Base-by-base conservation (phyloP, 2,888 invertebrate genomes). In the Chydorus sphaericus region DNA sequence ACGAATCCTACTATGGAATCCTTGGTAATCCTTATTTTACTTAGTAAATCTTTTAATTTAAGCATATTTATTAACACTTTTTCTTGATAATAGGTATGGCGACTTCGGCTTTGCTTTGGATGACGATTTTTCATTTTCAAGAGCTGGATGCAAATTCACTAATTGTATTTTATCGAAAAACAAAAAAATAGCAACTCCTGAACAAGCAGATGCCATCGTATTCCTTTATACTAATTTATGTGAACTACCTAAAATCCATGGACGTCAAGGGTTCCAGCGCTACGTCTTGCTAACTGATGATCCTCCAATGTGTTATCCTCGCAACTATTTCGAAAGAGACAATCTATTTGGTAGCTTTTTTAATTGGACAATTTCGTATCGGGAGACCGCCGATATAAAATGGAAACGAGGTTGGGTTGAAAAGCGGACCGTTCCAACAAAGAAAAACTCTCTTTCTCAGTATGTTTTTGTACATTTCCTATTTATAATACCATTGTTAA, bases 361-460 rank as follows among this genome's bases (percentile, higher is more conserved):
- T 18, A 52, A 52, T n/a, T 52, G 52, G 52, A 52, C 52, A 18
- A 52, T 52, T 33, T 52, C 52, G 7, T 52, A 52, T n/a, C 31
- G 52, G 10, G 52, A 52, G n/a, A 52, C 33, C 33, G 52, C 52
- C 10, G 52, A 52, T 18, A 33, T 52, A 31, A 36, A 20, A 18
- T 52, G 52, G 52, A 52, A 36, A 11, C 33, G 52, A 20, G 52
- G 52, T 37, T 52, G 52, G 52, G 26, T 52, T 26, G 33, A 36
- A 23, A 31, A 31, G 18, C 23, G 33, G 36, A 18, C 16, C 4
- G 20, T 36, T 11, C 52, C 33, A 4, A 36, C 23, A 5, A 52
- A 52, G 11, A 44, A 44, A 26, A 44, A 44, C 28, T 44, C 44
- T 1, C 20, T 44, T 28, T 4, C 44, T 16, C 44, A 44, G 44